A percentile compares a stretch with the other conserved stretches of the same genome.
phyloP scores from a whole-genome alignment of 2,113 vertebrate species.

The Gopherus flavomarginatus region DNA sequence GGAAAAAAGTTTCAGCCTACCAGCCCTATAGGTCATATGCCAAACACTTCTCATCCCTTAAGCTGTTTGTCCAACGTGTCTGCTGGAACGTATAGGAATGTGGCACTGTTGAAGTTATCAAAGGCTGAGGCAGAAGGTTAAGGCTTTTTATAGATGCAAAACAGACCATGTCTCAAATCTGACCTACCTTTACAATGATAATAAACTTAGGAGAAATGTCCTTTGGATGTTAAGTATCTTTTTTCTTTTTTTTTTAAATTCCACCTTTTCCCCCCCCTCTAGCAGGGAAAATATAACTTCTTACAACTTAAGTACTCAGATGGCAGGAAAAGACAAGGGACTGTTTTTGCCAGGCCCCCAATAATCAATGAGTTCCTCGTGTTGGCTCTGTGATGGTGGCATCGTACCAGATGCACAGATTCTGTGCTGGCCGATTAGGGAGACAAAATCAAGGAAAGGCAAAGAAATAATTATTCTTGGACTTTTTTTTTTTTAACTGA shows the following conservation, averaged over 20 bases:
- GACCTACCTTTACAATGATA: background rate
- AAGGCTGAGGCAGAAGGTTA: background rate
- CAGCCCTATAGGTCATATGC: background rate
- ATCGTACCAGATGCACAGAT: background rate
- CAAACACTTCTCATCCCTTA: background rate
- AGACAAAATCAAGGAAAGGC: accelerated
- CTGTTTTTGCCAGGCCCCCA: background rate
- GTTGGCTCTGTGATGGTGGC: background rate
- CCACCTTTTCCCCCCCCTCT: accelerated
- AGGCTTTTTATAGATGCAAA: accelerated
- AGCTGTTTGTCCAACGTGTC: accelerated
- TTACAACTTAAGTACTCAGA: constrained; percentile 4
- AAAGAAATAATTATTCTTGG: background rate
- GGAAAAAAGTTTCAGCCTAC: background rate
- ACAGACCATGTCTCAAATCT: background rate
- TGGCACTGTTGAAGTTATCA: accelerated
- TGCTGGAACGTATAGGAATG: accelerated
- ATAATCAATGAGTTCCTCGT: background rate
- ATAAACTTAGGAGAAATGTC: background rate
- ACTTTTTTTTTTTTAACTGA: background rate
- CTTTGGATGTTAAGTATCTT: background rate
- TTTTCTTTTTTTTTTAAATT: background rate
- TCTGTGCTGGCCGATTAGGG: background rate
- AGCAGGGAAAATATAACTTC: constrained; percentile 14
- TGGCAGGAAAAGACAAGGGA: background rate